Conservation (phyloP, 2,113 vertebrate genomes). For the Seriola quinqueradiata region DNA sequence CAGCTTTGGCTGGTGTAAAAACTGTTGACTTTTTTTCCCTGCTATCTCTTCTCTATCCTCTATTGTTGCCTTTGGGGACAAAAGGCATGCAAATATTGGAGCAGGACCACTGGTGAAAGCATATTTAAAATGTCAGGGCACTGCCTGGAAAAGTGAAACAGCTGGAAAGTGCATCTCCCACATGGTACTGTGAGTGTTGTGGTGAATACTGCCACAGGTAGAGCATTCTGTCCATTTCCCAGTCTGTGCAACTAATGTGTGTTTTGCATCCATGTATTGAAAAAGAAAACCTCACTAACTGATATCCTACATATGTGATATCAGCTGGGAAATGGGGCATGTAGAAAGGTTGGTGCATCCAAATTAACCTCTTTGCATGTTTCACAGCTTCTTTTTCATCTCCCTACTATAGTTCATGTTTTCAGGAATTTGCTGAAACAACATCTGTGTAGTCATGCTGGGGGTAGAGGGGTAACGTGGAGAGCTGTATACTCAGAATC, state of each 20-base stretch:
- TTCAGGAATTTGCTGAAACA: conserved; percentile 90
- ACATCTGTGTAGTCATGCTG: conserved; percentile 90
- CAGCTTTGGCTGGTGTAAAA: conserved; percentile 77
- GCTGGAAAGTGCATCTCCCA: conserved; percentile 63
- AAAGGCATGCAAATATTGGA: conserved; percentile 83
- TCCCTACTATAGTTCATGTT: conserved; percentile 49
- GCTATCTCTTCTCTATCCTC: conserved; percentile 55
- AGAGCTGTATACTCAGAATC: conserved; percentile 55
- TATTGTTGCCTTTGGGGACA: conserved; percentile 76
- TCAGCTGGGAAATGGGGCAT: conserved; percentile 30
- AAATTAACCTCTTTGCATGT: conserved; percentile 50
- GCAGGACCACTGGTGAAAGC: conserved; percentile 62
- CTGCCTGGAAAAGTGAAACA: conserved; percentile 65
- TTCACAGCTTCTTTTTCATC: conserved; percentile 23
- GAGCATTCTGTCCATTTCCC: conserved; percentile 20
- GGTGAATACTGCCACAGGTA: conserved; percentile 29
- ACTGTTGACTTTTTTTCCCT: conserved; percentile 74
- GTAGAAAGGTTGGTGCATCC: conserved; percentile 52
- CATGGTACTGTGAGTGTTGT: conserved; percentile 42
- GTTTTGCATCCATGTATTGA: not conserved
- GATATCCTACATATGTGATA: conserved; percentile 10
- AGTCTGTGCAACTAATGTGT: conserved; percentile 2
- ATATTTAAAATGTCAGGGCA: conserved; percentile 80
- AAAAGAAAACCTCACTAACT: conserved; percentile 2
- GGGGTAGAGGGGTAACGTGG: conserved; percentile 57